Evolutionary conservation across 2,797 vertebrate species (phyloP), one percentile per base, ranked within the genome.

Genomic region (Rhinophrynus dorsalis): DNA sequence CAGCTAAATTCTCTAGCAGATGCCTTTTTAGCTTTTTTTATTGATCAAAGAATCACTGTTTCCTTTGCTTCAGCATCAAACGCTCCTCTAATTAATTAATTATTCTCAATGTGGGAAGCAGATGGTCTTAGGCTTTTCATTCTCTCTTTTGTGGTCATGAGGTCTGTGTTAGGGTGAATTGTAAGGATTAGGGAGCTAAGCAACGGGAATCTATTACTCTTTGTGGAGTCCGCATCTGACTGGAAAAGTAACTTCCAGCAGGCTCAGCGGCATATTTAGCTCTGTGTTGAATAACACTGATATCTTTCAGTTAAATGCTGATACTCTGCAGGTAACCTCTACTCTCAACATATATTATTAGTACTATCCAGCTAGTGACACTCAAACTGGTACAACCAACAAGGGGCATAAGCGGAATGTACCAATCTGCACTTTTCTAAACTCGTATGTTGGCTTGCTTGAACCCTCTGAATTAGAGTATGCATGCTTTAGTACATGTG

Each of bases 31-130:
- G 35, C 13, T 27, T 56, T 33, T 65, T 35, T 54, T 30, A 65
- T 65, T 65, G 47, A 65, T 65, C 33, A 54, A 54, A 52, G 33
- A 40, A 29, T 54, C 33, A 6, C 42, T 33, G 35, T 40, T 64
- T 40, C 61, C 23, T 38, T 54, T 40, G 62, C 48, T 42, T 33
- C 17, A 8, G 48, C 48, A 40, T 65, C 47, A 54, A 65, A 65
- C 35, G 33, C 33, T 2, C 6, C 23, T 58, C 35, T 54, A 48
- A 61, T 61, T 20, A 61, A 47, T 61, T 44, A 30, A 61, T 61
- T 54, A 54, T 54, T 52, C 35, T 21, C 35, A n/a, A 58, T 42
- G 23, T 30, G 33, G 23, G 48, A 42, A 65, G 48, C 48, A 65
- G 62, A 29, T 65, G 62, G 47, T 24, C 35, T 13, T n/a, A 13